Conservation (phyloP, 2,888 invertebrate species). For the Sclerodermus sp. region DNA sequence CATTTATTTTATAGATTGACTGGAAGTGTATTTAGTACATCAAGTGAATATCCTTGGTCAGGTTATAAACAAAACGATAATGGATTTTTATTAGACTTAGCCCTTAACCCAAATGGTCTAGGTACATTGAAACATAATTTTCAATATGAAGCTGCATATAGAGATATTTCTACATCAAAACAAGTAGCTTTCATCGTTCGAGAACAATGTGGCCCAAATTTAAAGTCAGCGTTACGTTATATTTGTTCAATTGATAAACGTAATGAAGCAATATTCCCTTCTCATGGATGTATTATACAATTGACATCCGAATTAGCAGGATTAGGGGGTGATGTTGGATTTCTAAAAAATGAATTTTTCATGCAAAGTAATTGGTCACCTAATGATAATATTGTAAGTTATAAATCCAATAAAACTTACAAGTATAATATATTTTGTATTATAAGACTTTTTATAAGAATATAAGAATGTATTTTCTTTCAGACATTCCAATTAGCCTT, state of each 20-base stretch:
- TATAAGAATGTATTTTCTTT: constrained; percentile 19
- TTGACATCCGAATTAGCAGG: constrained; percentile 83
- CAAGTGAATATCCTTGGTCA: constrained; percentile 77
- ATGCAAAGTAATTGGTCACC: constrained; percentile 72
- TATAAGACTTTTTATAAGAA: neutral
- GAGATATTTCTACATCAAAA: constrained; percentile 76
- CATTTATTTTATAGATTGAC: constrained; percentile 72
- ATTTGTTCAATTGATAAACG: constrained; percentile 77
- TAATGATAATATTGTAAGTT: constrained; percentile 63
- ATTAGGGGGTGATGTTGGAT: constrained; percentile 89
- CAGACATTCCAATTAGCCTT: constrained; percentile 73
- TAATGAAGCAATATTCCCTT: constrained; percentile 80
- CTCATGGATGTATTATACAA: constrained; percentile 71
- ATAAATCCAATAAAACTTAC: constrained; percentile 6
- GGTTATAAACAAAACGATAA: constrained; percentile 79
- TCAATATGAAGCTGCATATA: constrained; percentile 84
- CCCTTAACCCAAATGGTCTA: constrained; percentile 65
- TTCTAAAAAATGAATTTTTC: constrained; percentile 78
- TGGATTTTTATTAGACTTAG: constrained; percentile 77
- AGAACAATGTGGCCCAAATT: constrained; percentile 84
- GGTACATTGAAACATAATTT: constrained; percentile 72
- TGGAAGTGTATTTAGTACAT: constrained; percentile 74
- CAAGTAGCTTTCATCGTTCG: constrained; percentile 81
- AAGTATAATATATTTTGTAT: neutral
- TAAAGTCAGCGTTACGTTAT: constrained; percentile 87